Percentiles rank a stretch among this genome's conserved stretches.
These are phyloP conservation scores for Musca vetustissima DNA, from an alignment of 1,140 invertebrate genomes.

Conservation along the genomic window DNA sequence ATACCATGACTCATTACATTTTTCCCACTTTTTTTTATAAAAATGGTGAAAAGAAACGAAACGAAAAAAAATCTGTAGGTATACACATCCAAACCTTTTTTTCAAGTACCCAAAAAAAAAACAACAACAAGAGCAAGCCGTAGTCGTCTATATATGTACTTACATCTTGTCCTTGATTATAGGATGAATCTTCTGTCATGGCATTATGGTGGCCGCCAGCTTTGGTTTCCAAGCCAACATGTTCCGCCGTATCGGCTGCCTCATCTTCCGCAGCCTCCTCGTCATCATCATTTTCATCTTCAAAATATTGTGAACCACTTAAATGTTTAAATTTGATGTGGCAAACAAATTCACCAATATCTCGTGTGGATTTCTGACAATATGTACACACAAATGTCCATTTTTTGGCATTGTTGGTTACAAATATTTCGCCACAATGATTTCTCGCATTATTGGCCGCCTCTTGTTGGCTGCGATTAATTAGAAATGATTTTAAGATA, in stretches of 20 bases:
- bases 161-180: too few relatives aligned
- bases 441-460: background rate
- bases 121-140: too few relatives aligned
- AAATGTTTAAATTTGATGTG: conserved; percentile 7
- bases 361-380: conserved; percentile 6
- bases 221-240: too few relatives aligned
- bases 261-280: background rate
- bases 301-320: background rate
- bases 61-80: too few relatives aligned
- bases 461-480: background rate
- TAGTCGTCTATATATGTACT: too few relatives aligned
- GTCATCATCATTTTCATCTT: background rate
- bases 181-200: background rate
- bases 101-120: too few relatives aligned
- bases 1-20: too few relatives aligned
- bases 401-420: conserved; percentile 5
- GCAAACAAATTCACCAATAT: conserved; percentile 12
- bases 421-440: conserved; percentile 15
- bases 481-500: background rate
- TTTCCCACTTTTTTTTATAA: too few relatives aligned
- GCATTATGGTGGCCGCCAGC: background rate
- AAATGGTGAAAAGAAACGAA: too few relatives aligned
- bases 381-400: conserved; percentile 7
- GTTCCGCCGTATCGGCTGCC: background rate
- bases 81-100: too few relatives aligned